These are phyloP conservation scores for Pedionomus torquatus DNA, from an alignment of 2,113 vertebrate genomes.

Conservation along the genomic window DNA sequence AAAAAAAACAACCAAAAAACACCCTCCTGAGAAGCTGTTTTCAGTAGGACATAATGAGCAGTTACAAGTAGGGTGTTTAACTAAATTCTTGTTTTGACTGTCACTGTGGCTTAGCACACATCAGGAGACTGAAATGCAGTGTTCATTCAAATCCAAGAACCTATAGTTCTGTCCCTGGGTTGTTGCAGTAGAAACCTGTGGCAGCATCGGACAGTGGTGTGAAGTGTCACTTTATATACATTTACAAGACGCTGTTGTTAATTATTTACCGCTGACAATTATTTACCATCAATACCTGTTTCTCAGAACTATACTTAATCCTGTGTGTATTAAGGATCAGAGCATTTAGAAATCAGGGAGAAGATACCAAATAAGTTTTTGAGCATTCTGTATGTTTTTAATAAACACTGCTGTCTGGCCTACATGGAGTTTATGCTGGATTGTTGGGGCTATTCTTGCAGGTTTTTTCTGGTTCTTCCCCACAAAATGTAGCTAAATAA, in stretches of 20 bases:
- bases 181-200: background rate
- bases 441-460: background rate
- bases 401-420: background rate
- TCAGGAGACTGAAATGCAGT: background rate
- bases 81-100: slow-evolving; percentile 14
- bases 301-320: background rate
- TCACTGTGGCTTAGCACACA: background rate
- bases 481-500: background rate
- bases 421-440: background rate
- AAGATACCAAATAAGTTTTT: background rate
- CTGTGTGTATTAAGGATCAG: background rate
- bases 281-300: background rate
- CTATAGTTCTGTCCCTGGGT: background rate
- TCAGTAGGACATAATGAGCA: background rate
- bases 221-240: background rate
- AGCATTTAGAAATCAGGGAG: background rate
- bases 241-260: background rate
- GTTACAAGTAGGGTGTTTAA: background rate
- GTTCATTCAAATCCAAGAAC: background rate
- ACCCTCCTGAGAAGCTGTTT: background rate
- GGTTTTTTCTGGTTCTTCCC: background rate
- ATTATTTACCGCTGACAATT: background rate
- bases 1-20: background rate
- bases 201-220: background rate
- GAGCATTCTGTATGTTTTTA: background rate